Evolutionary conservation across 2,797 vertebrate genomes (phyloP), one percentile per base, ranked within the genome.

Genomic region (Muraenolepis orangiensis): DNA sequence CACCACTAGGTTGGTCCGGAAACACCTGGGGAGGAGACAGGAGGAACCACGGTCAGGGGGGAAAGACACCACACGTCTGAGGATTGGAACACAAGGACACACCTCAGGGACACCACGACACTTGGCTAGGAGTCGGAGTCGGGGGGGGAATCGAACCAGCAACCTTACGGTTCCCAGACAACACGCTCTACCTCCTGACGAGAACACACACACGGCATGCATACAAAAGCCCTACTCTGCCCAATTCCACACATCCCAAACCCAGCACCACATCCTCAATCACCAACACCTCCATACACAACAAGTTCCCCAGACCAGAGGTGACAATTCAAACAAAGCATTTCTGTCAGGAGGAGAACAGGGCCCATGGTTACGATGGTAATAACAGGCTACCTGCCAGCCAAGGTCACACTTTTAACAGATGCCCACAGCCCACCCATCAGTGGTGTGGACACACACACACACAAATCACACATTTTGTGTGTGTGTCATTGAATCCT

Each of bases 1-100:
- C n/a, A n/a, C n/a, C n/a, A 90, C 88, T 91, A 92, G 84, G 1
- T n/a, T n/a, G n/a, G 6, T 38, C 30, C 61, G 72, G n/a, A 26
- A 36, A 78, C 1, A 64, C 57, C 57, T 64, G 57, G 57, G 57
- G 26, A 64, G 57, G 57, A 64, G 57, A 64, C 23, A 64, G 57
- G 18, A 57, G 51, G n/a, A 14, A 20, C n/a, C n/a, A n/a, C n/a
- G n/a, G n/a, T n/a, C n/a, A n/a, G n/a, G n/a, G n/a, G n/a, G n/a
- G n/a, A n/a, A n/a, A n/a, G n/a, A n/a, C n/a, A n/a, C n/a, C n/a
- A n/a, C n/a, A n/a, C n/a, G n/a, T n/a, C n/a, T n/a, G n/a, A n/a
- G n/a, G n/a, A n/a, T n/a, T n/a, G n/a, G n/a, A n/a, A n/a, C n/a
- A n/a, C n/a, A n/a, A n/a, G n/a, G n/a, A n/a, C n/a, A n/a, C n/a